These are phyloP conservation scores for Ctenosaura bakeri DNA, from an alignment of 2,797 vertebrate species.

Conservation along the genomic window DNA sequence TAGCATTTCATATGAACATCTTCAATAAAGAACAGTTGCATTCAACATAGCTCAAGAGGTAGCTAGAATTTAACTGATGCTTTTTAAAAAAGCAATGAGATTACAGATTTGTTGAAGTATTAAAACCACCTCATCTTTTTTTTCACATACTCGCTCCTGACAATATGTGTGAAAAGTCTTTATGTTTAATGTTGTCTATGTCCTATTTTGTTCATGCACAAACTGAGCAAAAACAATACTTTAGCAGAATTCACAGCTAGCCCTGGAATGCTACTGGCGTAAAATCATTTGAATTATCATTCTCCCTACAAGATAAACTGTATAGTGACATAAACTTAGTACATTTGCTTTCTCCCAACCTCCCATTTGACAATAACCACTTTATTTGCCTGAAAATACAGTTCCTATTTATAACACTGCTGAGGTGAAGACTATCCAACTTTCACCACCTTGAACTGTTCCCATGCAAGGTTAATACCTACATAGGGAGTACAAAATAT, in stretches of 20 bases:
- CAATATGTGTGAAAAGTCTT: constrained; percentile 32
- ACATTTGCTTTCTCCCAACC: constrained; percentile 48
- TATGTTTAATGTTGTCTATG: neutral
- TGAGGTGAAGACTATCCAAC: constrained; percentile 12
- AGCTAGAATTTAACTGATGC: constrained; percentile 35
- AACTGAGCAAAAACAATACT: constrained; percentile 40
- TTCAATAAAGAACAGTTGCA: constrained; percentile 56
- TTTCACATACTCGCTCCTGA: constrained; percentile 28
- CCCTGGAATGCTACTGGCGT: constrained; percentile 40
- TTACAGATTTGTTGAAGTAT: constrained; percentile 33
- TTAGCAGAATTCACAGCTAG: constrained; percentile 38
- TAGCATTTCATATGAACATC: constrained; percentile 13
- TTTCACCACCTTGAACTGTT: constrained; percentile 1
- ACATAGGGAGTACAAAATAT: constrained; percentile 29
- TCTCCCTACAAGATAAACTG: constrained; percentile 52
- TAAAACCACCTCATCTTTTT: constrained; percentile 22
- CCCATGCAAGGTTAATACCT: constrained; percentile 11
- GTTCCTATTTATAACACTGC: constrained; percentile 20
- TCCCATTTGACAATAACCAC: constrained; percentile 40
- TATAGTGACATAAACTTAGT: constrained; percentile 50
- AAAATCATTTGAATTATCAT: constrained; percentile 66
- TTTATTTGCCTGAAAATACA: constrained; percentile 10
- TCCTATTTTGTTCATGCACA: constrained; percentile 25
- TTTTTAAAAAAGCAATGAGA: constrained; percentile 23
- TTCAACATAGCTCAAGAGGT: constrained; percentile 36